These are phyloP conservation scores for Phataginus tetradactyla DNA, from an alignment of 2,797 vertebrate genomes.

Conservation along the genomic window DNA sequence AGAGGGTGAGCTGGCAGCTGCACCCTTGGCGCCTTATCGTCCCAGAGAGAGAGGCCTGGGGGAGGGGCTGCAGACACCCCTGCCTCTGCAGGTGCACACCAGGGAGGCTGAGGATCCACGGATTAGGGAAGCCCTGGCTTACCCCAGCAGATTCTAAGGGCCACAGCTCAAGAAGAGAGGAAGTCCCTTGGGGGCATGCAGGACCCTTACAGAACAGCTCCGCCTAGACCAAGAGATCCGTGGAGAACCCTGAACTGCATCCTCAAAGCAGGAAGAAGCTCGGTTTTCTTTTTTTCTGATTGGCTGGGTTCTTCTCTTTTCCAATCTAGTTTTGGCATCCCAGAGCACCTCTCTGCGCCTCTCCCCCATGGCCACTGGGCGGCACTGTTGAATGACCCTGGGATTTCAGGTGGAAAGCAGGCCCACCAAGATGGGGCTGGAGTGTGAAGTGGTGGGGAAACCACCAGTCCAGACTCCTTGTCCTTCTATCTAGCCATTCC, in stretches of 20 bases:
- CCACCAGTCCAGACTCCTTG: rapidly evolving
- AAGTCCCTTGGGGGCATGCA: background rate
- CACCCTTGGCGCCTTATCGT: background rate
- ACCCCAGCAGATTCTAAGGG: background rate
- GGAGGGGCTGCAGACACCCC: background rate
- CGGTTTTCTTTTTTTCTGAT: background rate
- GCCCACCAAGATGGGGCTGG: background rate
- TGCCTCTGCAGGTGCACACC: background rate
- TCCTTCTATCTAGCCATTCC: background rate
- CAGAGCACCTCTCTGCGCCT: background rate
- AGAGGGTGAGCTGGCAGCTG: background rate
- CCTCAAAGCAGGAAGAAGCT: background rate
- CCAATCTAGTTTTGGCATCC: background rate
- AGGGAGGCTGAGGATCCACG: background rate
- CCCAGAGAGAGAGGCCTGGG: background rate
- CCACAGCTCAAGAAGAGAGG: background rate
- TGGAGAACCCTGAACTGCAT: background rate
- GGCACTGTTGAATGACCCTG: conserved; percentile 63
- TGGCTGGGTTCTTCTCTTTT: background rate
- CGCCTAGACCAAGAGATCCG: background rate
- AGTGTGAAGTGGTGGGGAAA: background rate
- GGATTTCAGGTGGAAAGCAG: background rate
- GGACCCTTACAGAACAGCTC: background rate
- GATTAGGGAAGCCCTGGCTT: background rate
- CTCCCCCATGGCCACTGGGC: background rate